These are phyloP conservation scores for Oryzias woworae DNA, from an alignment of 2,113 vertebrate species.

Conservation along the genomic window DNA sequence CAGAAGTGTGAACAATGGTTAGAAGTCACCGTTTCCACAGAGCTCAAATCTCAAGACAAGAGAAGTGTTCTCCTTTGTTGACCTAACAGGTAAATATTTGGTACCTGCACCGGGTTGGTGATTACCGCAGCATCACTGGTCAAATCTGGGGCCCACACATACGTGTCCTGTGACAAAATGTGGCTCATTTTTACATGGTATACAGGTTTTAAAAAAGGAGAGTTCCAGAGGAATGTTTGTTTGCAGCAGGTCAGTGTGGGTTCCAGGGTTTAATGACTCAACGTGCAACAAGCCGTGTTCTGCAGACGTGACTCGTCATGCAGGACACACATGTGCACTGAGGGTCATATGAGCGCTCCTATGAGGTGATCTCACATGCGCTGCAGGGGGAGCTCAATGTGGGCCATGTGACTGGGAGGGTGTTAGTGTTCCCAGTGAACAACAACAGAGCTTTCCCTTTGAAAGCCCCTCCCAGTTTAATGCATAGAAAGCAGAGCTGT, in stretches of 20 bases:
- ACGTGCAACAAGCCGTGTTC: background rate
- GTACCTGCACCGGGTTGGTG: too few relatives aligned
- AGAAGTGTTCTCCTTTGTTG: too few relatives aligned
- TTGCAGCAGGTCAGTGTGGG: background rate
- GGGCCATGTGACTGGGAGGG: background rate
- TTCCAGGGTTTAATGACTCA: background rate
- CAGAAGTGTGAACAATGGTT: too few relatives aligned
- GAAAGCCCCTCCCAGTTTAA: constrained; percentile 6
- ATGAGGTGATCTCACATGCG: constrained; percentile 2
- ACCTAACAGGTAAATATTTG: too few relatives aligned
- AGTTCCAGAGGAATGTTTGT: background rate
- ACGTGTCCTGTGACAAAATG: too few relatives aligned
- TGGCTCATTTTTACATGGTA: background rate
- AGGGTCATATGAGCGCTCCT: constrained; percentile 4
- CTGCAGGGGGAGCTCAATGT: constrained; percentile 2
- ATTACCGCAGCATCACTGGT: too few relatives aligned
- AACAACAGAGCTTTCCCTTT: constrained; percentile 9
- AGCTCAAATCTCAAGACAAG: too few relatives aligned
- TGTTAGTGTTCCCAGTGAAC: constrained; percentile 5
- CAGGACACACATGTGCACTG: constrained; percentile 2
- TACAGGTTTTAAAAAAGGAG: constrained; percentile 1
- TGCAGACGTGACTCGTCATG: constrained; percentile 2
- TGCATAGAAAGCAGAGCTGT: constrained; percentile 40
- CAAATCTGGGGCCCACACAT: too few relatives aligned
- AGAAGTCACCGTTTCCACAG: too few relatives aligned